Evolutionary conservation across 1,140 invertebrate genomes (phyloP).

Genomic region (Cyclina sinensis): DNA sequence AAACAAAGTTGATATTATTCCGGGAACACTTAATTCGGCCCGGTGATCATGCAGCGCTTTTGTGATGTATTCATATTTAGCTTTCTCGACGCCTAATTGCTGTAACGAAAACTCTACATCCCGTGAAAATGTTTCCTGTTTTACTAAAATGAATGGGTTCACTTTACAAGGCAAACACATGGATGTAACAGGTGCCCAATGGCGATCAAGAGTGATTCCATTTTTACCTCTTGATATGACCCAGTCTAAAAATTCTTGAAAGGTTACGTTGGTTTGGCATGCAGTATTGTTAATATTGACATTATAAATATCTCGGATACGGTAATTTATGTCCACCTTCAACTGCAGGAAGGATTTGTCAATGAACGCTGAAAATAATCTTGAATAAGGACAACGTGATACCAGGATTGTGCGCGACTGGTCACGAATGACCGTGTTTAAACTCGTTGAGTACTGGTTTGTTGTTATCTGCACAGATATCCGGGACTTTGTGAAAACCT

Average conservation of each 20-base stretch:
- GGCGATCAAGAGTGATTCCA: neutral
- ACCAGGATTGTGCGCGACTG: conserved; percentile 28
- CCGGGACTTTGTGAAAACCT: neutral
- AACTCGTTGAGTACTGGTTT: neutral
- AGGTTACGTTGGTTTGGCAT: neutral
- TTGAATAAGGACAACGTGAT: conserved; percentile 61
- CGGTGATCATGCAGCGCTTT: neutral
- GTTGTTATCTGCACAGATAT: neutral
- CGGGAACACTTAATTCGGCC: neutral
- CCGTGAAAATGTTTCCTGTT: conserved; percentile 30
- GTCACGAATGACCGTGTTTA: neutral
- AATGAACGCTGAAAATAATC: conserved; percentile 69
- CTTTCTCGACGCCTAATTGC: neutral
- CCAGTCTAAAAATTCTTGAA: conserved; percentile 25
- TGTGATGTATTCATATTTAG: neutral
- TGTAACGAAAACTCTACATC: conserved; percentile 18
- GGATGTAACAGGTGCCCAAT: conserved; percentile 27
- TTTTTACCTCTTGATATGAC: neutral
- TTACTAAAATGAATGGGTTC: conserved; percentile 35
- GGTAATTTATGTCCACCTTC: neutral
- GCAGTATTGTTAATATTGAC: neutral
- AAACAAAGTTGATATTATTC: conserved; percentile 1
- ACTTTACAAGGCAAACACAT: conserved; percentile 13
- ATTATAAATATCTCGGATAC: neutral
- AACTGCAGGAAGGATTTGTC: conserved; percentile 62